Evolutionary conservation across 2,113 vertebrate species (phyloP).

Genomic region (Centropus unirufus): DNA sequence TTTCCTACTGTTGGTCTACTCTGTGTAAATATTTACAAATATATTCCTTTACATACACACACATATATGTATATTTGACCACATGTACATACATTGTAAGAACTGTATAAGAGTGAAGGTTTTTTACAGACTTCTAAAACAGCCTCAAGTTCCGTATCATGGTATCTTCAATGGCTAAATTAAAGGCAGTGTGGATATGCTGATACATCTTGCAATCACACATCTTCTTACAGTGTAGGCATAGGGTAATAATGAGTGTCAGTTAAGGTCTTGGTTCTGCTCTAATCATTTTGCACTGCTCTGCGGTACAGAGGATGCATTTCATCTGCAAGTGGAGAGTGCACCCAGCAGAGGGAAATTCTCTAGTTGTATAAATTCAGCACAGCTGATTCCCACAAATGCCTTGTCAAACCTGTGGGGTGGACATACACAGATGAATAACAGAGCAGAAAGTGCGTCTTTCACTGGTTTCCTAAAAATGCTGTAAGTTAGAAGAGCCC

Average conservation of each 20-base stretch:
- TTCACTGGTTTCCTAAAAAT: constrained; percentile 16
- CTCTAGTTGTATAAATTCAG: background rate
- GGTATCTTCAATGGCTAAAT: background rate
- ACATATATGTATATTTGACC: background rate
- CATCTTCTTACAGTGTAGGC: background rate
- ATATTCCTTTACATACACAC: background rate
- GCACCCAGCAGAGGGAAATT: constrained; percentile 44
- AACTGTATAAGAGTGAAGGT: background rate
- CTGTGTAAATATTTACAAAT: background rate
- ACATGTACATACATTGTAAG: background rate
- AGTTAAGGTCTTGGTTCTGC: constrained; percentile 38
- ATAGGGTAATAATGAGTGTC: constrained; percentile 43
- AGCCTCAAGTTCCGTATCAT: background rate
- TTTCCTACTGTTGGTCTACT: background rate
- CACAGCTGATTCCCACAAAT: constrained; percentile 29
- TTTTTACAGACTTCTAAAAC: background rate
- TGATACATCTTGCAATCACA: constrained; percentile 45
- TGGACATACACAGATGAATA: constrained; percentile 18
- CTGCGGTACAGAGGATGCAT: background rate
- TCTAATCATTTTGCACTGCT: constrained; percentile 52
- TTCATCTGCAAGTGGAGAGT: constrained; percentile 37
- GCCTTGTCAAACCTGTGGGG: constrained; percentile 37
- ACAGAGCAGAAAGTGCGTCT: background rate
- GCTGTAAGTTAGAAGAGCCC: background rate
- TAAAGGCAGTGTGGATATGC: constrained; percentile 31